Evolutionary conservation across 2,888 invertebrate species (phyloP).

Genomic region (Polietes domitor): DNA sequence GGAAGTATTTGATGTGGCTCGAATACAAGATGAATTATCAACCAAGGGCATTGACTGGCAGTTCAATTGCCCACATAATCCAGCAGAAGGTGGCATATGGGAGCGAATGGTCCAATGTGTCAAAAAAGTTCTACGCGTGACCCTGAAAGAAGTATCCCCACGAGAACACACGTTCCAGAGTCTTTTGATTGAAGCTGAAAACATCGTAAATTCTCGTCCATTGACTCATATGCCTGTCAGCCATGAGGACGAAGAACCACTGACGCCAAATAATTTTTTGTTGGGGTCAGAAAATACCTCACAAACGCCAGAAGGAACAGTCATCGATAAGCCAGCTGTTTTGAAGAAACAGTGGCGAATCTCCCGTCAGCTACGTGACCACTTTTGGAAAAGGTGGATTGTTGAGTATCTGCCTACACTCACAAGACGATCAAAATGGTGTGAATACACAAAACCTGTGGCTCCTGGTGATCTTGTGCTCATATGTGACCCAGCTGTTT

Average conservation of each 20-base stretch:
- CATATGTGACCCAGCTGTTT: constrained; percentile 56
- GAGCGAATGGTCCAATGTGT: constrained; percentile 34
- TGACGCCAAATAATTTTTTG: constrained; percentile 43
- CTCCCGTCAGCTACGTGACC: constrained; percentile 23
- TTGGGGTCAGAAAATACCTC: constrained; percentile 19
- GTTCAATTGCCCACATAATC: too few relatives aligned
- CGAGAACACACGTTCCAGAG: constrained; percentile 19
- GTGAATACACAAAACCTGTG: constrained; percentile 45
- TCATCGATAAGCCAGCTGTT: constrained; percentile 2
- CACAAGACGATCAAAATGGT: constrained; percentile 55
- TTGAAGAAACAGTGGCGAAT: constrained; percentile 15
- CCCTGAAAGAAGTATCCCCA: neutral
- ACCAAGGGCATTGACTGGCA: constrained; percentile 22
- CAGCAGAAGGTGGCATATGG: too few relatives aligned
- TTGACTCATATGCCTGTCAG: constrained; percentile 51
- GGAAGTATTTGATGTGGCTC: constrained; percentile 8
- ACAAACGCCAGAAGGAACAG: constrained; percentile 2
- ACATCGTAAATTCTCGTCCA: constrained; percentile 56
- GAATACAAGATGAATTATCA: neutral
- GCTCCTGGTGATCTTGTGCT: constrained; percentile 56
- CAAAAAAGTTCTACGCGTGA: constrained; percentile 13
- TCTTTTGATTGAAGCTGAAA: constrained; percentile 61
- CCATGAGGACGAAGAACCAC: constrained; percentile 28
- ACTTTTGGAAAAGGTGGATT: constrained; percentile 59
- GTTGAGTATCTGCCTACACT: constrained; percentile 53